Percentiles rank a stretch among this genome's conserved stretches.
phyloP scores from a whole-genome alignment of 1,140 invertebrate genomes.

The Triops longicaudatus region DNA sequence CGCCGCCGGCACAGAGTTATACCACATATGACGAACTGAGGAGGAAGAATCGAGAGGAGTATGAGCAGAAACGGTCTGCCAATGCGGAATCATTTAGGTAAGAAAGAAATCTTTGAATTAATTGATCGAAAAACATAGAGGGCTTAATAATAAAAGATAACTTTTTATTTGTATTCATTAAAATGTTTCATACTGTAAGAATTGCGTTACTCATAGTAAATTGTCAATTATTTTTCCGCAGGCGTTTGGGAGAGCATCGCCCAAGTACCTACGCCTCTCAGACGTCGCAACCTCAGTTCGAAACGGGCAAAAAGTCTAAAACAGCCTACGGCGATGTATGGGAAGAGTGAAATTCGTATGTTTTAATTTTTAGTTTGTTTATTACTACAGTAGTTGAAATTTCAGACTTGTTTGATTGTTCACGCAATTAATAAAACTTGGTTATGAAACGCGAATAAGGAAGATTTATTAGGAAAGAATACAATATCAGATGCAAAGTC shows the following conservation, averaged over 20 bases:
- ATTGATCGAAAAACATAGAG: too few relatives aligned
- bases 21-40: conserved; percentile 23
- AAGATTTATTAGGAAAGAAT: neutral
- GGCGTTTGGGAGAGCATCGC: neutral
- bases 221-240: neutral
- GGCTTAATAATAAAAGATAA: too few relatives aligned
- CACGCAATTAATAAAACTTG: too few relatives aligned
- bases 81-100: neutral
- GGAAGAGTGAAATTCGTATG: conserved; percentile 19
- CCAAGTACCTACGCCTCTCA: neutral
- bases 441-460: too few relatives aligned
- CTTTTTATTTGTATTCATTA: too few relatives aligned
- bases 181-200: too few relatives aligned
- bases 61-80: conserved; percentile 21
- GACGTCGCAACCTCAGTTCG: neutral
- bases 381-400: neutral
- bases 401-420: too few relatives aligned
- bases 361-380: neutral
- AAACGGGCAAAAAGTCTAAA: neutral
- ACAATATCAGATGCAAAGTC: neutral
- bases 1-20: conserved; percentile 14
- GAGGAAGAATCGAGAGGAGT: conserved; percentile 25
- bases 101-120: too few relatives aligned
- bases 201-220: too few relatives aligned
- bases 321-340: conserved; percentile 27